These are phyloP conservation scores for Stenoptilia bipunctidactyla DNA, from an alignment of 2,888 invertebrate genomes.

Conservation along the genomic window DNA sequence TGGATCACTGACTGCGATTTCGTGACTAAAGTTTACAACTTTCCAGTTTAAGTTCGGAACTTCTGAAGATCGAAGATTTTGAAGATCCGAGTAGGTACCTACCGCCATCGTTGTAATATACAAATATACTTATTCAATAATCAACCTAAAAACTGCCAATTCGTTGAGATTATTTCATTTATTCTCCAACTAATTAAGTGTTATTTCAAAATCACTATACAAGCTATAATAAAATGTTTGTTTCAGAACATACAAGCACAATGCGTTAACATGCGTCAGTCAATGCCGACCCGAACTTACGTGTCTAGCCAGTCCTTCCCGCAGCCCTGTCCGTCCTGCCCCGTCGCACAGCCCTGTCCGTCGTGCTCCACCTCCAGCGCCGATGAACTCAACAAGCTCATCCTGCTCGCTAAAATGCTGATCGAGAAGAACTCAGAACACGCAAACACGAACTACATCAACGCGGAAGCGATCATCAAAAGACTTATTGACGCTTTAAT, in stretches of 20 bases:
- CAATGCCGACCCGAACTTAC: conserved; percentile 6
- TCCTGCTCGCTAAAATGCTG: conserved; percentile 20
- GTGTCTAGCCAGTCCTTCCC: conserved; percentile 1
- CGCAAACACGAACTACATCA: conserved; percentile 10
- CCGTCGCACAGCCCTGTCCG: too few relatives aligned
- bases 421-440: conserved; percentile 14
- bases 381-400: conserved; percentile 18
- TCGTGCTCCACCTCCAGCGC: conserved; percentile 7
- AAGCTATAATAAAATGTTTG: background rate
- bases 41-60: too few relatives aligned
- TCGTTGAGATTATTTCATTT: conserved; percentile 7
- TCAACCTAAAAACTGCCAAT: too few relatives aligned
- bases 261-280: conserved; percentile 11
- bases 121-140: too few relatives aligned
- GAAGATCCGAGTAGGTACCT: too few relatives aligned
- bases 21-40: too few relatives aligned
- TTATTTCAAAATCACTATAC: conserved; percentile 19
- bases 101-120: too few relatives aligned
- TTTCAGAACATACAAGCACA: conserved; percentile 29
- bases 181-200: conserved; percentile 18
- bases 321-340: background rate
- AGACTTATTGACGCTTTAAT: conserved; percentile 46
- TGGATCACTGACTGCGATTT: too few relatives aligned
- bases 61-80: too few relatives aligned
- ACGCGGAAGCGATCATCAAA: conserved; percentile 36